A percentile compares a stretch with the other conserved stretches of the same genome.
Conservation (phyloP, 2,797 vertebrate genomes). For the Crypturellus tataupa region DNA sequence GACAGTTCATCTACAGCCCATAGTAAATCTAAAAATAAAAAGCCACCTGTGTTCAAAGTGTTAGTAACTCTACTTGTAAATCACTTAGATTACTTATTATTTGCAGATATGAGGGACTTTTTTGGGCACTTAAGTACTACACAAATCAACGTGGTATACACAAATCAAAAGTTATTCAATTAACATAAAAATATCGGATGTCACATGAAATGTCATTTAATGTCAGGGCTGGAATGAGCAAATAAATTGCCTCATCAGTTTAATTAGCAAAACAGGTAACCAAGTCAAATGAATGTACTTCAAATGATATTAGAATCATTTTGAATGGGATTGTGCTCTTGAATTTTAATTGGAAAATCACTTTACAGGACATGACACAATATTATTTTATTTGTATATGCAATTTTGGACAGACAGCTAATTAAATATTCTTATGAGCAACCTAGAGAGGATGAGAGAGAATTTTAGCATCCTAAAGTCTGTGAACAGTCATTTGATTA, state of each 20-base stretch:
- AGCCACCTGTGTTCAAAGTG: conserved; percentile 67
- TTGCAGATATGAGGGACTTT: conserved; percentile 54
- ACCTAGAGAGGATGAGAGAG: not conserved
- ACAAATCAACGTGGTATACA: conserved; percentile 70
- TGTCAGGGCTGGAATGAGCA: conserved; percentile 70
- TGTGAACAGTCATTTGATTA: not conserved
- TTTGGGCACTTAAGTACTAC: conserved; percentile 43
- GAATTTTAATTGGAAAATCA: conserved; percentile 63
- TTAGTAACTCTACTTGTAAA: conserved; percentile 65
- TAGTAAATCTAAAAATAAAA: conserved; percentile 67
- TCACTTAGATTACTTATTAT: conserved; percentile 72
- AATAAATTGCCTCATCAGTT: conserved; percentile 77
- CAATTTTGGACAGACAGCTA: not conserved
- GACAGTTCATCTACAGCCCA: conserved; percentile 30
- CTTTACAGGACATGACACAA: conserved; percentile 23
- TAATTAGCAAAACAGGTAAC: conserved; percentile 76
- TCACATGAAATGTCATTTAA: conserved; percentile 78
- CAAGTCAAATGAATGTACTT: conserved; percentile 70
- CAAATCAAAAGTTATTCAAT: conserved; percentile 80
- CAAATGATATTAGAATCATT: conserved; percentile 60
- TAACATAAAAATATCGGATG: conserved; percentile 77
- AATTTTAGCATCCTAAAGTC: not conserved
- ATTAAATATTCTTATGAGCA: not conserved
- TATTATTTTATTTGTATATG: not conserved
- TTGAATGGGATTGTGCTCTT: conserved; percentile 40